These are phyloP conservation scores for Irena cyanogastra DNA, from an alignment of 2,113 vertebrate genomes.

Conservation along the genomic window DNA sequence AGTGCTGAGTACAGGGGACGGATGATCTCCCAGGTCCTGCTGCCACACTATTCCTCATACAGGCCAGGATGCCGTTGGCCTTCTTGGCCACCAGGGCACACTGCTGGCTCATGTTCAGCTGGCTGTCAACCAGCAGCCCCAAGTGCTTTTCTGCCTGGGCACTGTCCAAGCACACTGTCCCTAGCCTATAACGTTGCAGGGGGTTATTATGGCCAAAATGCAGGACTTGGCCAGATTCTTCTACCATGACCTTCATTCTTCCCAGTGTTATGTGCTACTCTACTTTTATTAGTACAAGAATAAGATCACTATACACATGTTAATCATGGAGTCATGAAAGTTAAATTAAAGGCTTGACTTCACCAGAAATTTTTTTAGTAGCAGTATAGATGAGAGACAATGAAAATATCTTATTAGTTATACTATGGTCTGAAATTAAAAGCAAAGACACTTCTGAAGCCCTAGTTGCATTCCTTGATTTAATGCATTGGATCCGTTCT, in stretches of 20 bases:
- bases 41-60: too few relatives aligned
- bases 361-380: not conserved
- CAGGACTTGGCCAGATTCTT: not conserved
- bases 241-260: not conserved
- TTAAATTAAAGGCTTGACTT: not conserved
- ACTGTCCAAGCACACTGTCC: too few relatives aligned
- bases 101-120: too few relatives aligned
- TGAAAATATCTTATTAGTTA: not conserved
- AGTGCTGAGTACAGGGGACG: too few relatives aligned
- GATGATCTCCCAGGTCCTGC: too few relatives aligned
- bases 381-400: not conserved
- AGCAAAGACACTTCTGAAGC: not conserved
- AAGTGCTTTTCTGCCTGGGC: too few relatives aligned
- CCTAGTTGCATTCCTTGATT: not conserved
- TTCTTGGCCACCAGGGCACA: too few relatives aligned
- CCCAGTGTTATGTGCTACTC: not conserved
- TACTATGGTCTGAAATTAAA: not conserved
- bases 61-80: too few relatives aligned
- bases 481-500: not conserved
- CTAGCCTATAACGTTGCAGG: too few relatives aligned
- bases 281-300: not conserved
- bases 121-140: too few relatives aligned
- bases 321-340: not conserved
- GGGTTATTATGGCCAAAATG: too few relatives aligned
- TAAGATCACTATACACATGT: not conserved